Conservation (phyloP, 2,888 invertebrate genomes). For the Aphidius colemani region DNA sequence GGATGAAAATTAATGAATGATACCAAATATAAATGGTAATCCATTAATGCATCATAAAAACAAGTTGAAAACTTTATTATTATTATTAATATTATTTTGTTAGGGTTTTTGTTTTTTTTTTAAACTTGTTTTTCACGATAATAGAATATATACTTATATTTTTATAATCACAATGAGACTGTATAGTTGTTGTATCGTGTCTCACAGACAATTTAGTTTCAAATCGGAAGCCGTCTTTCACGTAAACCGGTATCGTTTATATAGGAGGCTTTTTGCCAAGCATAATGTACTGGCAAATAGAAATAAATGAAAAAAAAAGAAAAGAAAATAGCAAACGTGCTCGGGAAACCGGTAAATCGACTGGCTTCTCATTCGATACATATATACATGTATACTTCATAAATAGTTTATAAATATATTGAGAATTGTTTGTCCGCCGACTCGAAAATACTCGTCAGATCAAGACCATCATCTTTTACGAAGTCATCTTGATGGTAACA, state of each 20-base stretch:
- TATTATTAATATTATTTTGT: too few species aligned
- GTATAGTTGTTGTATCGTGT: not conserved
- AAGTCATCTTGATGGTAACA: too few species aligned
- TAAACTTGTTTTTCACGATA: too few species aligned
- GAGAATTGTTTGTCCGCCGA: constrained; percentile 34
- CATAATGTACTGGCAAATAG: constrained; percentile 19
- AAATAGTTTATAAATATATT: constrained; percentile 30
- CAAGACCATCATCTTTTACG: constrained; percentile 7
- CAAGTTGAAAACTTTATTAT: too few species aligned
- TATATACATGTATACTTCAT: constrained; percentile 26
- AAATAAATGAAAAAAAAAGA: constrained; percentile 26
- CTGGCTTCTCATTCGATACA: constrained; percentile 38
- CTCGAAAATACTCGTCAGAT: constrained; percentile 41
- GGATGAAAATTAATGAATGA: too few species aligned
- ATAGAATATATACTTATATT: too few species aligned
- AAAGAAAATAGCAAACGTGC: constrained; percentile 32
- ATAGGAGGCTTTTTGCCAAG: constrained; percentile 21
- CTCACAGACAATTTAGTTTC: constrained; percentile 8
- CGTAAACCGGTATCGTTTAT: constrained; percentile 38
- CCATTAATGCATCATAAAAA: too few species aligned
- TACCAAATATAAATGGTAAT: too few species aligned
- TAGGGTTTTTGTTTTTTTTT: too few species aligned
- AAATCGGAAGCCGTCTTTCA: constrained; percentile 30
- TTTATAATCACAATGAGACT: too few species aligned
- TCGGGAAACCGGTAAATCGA: constrained; percentile 43